A percentile compares a stretch with the other conserved stretches of the same genome.
phyloP scores from a whole-genome alignment of 2,888 invertebrate species.

The Sphecodes monilicornis region DNA sequence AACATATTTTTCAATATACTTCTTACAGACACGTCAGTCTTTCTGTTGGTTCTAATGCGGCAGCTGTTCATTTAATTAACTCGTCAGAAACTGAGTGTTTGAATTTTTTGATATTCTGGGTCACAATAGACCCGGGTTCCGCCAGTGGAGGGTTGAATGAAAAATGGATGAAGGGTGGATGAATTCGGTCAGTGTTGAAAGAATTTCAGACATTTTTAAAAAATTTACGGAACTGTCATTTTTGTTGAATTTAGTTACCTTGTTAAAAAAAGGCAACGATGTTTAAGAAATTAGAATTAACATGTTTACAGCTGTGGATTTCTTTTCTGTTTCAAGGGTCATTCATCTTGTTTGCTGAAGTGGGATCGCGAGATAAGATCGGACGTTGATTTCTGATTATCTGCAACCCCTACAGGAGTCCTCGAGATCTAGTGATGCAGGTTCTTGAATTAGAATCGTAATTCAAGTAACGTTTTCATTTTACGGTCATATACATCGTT shows the following conservation, averaged over 20 bases:
- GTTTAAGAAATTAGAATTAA: not conserved
- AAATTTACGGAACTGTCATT: not conserved
- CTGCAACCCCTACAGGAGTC: slow-evolving; percentile 5
- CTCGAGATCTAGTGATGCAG: not conserved
- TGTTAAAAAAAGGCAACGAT: not conserved
- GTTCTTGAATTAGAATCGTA: slow-evolving; percentile 8
- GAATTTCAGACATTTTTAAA: too few species aligned
- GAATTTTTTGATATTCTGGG: too few species aligned
- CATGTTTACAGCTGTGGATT: not conserved
- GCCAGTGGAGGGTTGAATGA: too few species aligned
- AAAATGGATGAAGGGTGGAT: too few species aligned
- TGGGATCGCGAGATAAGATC: slow-evolving; percentile 21
- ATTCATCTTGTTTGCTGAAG: not conserved
- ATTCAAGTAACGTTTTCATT: not conserved
- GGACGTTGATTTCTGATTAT: slow-evolving; percentile 33
- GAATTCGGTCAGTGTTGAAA: too few species aligned
- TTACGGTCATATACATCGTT: not conserved
- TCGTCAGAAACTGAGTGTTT: too few species aligned
- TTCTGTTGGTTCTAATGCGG: too few species aligned
- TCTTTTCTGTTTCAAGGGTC: not conserved
- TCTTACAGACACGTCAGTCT: too few species aligned
- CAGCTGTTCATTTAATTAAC: too few species aligned
- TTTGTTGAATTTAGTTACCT: not conserved
- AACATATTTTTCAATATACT: too few species aligned
- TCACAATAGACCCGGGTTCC: too few species aligned